Evolutionary conservation across 2,888 invertebrate genomes (phyloP).

Genomic region (Eucriotettix oculatus): DNA sequence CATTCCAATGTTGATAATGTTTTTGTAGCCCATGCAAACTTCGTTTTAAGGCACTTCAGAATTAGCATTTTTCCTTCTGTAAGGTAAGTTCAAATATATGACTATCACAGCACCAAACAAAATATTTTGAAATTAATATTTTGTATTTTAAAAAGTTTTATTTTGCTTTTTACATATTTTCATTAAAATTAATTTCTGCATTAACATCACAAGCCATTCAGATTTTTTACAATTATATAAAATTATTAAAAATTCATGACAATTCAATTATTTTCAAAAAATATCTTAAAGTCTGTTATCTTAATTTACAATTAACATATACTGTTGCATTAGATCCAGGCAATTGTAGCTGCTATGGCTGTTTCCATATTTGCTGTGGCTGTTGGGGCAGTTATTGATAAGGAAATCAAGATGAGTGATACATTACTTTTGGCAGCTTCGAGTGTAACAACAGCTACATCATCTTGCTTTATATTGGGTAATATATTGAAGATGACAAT

Average conservation of each 20-base stretch:
- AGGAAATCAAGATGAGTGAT: conserved; percentile 46
- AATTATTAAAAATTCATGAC: neutral
- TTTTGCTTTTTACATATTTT: too few relatives aligned
- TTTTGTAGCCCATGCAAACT: too few relatives aligned
- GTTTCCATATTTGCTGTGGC: conserved; percentile 71
- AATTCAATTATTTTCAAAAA: neutral
- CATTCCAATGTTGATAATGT: too few relatives aligned
- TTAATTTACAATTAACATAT: too few relatives aligned
- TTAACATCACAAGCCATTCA: neutral
- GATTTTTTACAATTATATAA: conserved; percentile 11
- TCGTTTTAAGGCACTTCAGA: too few relatives aligned
- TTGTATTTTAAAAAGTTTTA: too few relatives aligned
- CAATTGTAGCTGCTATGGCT: conserved; percentile 72
- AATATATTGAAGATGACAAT: conserved; percentile 10
- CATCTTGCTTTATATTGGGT: conserved; percentile 85
- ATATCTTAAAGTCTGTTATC: neutral
- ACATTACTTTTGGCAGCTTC: conserved; percentile 64
- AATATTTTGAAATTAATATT: too few relatives aligned
- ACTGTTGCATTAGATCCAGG: conserved; percentile 44
- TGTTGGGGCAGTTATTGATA: conserved; percentile 54
- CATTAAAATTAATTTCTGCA: too few relatives aligned
- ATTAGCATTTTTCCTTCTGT: too few relatives aligned
- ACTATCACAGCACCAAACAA: too few relatives aligned
- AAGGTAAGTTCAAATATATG: too few relatives aligned
- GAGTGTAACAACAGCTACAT: conserved; percentile 77